Evolutionary conservation across 2,797 vertebrate species (phyloP).

Genomic region (Dipus sagitta): DNA sequence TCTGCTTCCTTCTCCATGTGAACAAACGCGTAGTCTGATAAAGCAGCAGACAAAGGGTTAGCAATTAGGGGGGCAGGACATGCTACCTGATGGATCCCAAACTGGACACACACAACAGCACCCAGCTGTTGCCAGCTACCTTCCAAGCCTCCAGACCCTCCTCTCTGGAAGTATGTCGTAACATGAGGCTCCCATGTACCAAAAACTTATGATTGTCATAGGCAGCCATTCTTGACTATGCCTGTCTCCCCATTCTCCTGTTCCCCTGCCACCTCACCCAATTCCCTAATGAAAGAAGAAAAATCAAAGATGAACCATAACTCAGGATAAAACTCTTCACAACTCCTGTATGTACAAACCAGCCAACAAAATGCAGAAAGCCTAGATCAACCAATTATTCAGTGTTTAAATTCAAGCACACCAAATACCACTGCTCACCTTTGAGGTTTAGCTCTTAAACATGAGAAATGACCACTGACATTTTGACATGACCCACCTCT

Average conservation of each 20-base stretch:
- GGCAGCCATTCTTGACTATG: slow-evolving; percentile 44
- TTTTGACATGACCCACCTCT: slow-evolving; percentile 41
- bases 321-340: slow-evolving; percentile 62
- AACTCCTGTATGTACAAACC: slow-evolving; percentile 66
- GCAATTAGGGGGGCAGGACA: slow-evolving; percentile 85
- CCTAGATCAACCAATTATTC: slow-evolving; percentile 43
- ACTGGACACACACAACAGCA: slow-evolving; percentile 85
- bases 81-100: slow-evolving; percentile 78
- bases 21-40: slow-evolving; percentile 98
- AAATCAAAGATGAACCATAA: slow-evolving; percentile 66
- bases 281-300: slow-evolving; percentile 64
- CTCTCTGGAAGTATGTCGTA: slow-evolving; percentile 68
- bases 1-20: slow-evolving; percentile 99
- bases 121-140: slow-evolving; percentile 78
- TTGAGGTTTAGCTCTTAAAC: slow-evolving; percentile 30
- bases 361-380: slow-evolving; percentile 50
- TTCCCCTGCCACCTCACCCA: slow-evolving; percentile 62
- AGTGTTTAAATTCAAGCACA: slow-evolving; percentile 48
- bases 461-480: slow-evolving; percentile 26
- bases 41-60: slow-evolving; percentile 91
- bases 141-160: slow-evolving; percentile 76
- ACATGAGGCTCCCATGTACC: slow-evolving; percentile 59
- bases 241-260: slow-evolving; percentile 45
- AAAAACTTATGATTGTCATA: slow-evolving; percentile 43
- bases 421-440: slow-evolving; percentile 49